Conservation (phyloP, 2,113 vertebrate genomes). For the Grus americana region DNA sequence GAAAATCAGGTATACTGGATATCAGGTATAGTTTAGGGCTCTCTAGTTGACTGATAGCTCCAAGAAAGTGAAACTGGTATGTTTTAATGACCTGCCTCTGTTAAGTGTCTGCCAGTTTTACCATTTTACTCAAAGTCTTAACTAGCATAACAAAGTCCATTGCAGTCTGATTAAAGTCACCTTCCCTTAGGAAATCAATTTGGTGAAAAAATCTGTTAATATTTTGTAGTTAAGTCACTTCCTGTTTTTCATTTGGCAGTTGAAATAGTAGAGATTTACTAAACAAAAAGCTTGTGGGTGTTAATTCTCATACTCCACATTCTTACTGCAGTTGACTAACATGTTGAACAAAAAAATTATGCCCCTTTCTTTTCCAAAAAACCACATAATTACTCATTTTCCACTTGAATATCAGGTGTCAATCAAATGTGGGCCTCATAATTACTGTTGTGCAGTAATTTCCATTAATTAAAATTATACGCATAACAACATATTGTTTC, state of each 20-base stretch:
- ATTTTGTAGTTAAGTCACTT: not conserved
- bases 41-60: not conserved
- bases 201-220: not conserved
- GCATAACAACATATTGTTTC: not conserved
- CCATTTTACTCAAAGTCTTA: not conserved
- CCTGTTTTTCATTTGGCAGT: not conserved
- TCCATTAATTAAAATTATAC: constrained; percentile 12
- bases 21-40: not conserved
- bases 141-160: not conserved
- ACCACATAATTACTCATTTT: not conserved
- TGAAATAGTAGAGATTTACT: not conserved
- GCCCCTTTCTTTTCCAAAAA: not conserved
- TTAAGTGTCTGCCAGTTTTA: not conserved
- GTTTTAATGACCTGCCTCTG: not conserved
- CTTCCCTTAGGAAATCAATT: not conserved
- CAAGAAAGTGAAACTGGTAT: not conserved
- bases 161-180: not conserved
- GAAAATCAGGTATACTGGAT: not conserved
- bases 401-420: constrained; percentile 34
- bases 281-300: not conserved
- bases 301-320: not conserved
- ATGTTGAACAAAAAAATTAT: not conserved
- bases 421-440: not conserved
- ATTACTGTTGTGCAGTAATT: not conserved
- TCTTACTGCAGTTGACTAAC: constrained; percentile 1